Evolutionary conservation across 2,888 invertebrate species (phyloP).

Genomic region (Stenichneumon culpator): DNA sequence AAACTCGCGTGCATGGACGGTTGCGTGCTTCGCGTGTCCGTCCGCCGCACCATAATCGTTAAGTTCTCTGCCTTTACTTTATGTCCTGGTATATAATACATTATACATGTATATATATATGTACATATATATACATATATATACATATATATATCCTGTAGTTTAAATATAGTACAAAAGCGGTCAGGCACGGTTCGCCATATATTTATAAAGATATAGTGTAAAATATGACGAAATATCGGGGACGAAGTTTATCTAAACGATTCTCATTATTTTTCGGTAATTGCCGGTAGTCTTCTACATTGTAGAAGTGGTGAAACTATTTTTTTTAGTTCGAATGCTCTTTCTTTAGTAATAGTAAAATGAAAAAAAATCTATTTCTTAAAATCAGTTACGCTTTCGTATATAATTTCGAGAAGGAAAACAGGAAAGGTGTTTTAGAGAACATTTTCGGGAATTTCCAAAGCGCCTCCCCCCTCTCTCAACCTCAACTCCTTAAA

Average conservation of each 20-base stretch:
- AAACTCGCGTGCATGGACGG: conserved; percentile 71
- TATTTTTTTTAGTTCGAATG: not conserved
- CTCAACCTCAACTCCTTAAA: not conserved
- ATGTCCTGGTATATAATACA: conserved; percentile 16
- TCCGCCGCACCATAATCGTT: conserved; percentile 74
- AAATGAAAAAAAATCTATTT: no score
- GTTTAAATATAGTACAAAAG: conserved; percentile 15
- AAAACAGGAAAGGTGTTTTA: no score
- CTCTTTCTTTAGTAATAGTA: no score
- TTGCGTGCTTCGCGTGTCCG: conserved; percentile 74
- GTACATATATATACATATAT: not conserved
- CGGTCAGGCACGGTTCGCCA: not conserved
- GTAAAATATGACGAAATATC: not conserved
- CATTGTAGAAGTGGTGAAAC: not conserved
- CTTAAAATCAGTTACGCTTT: not conserved
- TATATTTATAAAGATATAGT: conserved; percentile 7
- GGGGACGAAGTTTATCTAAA: not conserved
- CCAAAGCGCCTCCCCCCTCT: not conserved
- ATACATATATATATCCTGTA: not conserved
- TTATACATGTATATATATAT: conserved; percentile 6
- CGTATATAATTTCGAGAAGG: not conserved
- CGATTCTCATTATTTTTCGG: not conserved
- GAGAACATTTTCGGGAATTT: conserved; percentile 14
- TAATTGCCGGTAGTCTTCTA: not conserved
- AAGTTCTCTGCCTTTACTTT: conserved; percentile 50